Conservation (phyloP, 2,888 invertebrate species). For the Dicyrtomina minuta region DNA sequence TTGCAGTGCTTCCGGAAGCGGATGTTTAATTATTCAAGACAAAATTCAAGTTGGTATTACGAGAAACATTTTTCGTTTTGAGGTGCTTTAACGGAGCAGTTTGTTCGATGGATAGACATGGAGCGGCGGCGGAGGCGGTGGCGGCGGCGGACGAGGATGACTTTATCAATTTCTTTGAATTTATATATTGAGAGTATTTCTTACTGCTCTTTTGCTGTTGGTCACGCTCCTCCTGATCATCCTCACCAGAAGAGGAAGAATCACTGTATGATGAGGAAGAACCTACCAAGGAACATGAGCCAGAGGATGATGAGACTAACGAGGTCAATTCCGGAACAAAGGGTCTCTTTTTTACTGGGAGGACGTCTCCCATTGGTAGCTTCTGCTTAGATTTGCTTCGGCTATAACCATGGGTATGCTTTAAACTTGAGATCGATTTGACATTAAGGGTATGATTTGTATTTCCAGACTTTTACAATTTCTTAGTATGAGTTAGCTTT, state of each 20-base stretch:
- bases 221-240: not conserved
- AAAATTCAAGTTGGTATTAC: constrained; percentile 41
- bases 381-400: no score
- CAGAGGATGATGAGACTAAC: constrained; percentile 36
- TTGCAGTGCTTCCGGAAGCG: not conserved
- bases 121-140: not conserved
- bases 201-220: not conserved
- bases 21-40: constrained; percentile 12
- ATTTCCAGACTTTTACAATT: no score
- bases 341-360: constrained; percentile 25
- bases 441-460: not conserved
- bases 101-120: not conserved
- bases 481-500: no score
- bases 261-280: constrained; percentile 43
- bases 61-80: constrained; percentile 52
- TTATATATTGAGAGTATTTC: constrained; percentile 15
- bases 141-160: not conserved
- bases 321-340: constrained; percentile 36
- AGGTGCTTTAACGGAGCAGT: constrained; percentile 34
- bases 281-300: constrained; percentile 40
- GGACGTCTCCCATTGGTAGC: not conserved
- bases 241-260: constrained; percentile 18
- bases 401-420: not conserved
- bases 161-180: constrained; percentile 11
- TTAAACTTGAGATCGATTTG: not conserved